Percentiles rank a stretch among this genome's conserved stretches.
Conservation (phyloP, 2,797 vertebrate genomes). For the Rallus crepitans region DNA sequence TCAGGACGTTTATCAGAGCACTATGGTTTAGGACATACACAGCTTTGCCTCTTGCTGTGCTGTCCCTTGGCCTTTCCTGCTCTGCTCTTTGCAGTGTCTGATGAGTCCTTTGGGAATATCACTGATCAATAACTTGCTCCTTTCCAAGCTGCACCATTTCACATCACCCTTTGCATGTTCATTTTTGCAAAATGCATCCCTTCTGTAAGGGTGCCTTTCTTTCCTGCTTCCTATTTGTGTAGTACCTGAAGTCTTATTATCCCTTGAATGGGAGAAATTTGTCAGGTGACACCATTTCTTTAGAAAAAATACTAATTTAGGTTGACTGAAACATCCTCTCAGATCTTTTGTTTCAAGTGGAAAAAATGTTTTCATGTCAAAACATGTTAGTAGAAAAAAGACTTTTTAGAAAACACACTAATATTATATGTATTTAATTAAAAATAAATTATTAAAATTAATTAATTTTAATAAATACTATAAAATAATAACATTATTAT, state of each 20-base stretch:
- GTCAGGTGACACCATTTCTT: background rate
- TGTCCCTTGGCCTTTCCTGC: background rate
- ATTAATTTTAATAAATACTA: background rate
- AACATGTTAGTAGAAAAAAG: background rate
- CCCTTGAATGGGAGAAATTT: background rate
- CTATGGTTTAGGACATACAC: background rate
- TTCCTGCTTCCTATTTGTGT: background rate
- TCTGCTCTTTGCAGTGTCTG: background rate
- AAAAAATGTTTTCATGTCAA: background rate
- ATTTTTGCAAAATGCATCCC: background rate
- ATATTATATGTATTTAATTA: background rate
- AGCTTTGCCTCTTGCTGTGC: background rate
- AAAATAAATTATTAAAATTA: no score
- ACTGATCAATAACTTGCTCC: background rate
- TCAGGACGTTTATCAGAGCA: background rate
- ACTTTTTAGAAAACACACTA: background rate
- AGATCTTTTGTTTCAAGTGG: background rate
- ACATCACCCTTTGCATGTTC: background rate
- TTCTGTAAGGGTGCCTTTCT: background rate
- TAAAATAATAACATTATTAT: background rate
- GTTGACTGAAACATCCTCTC: background rate
- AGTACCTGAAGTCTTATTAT: background rate
- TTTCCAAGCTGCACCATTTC: background rate
- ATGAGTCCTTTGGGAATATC: background rate
- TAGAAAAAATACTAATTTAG: background rate